Conservation (phyloP, 2,797 vertebrate species). For the Coracias cyanogaster region DNA sequence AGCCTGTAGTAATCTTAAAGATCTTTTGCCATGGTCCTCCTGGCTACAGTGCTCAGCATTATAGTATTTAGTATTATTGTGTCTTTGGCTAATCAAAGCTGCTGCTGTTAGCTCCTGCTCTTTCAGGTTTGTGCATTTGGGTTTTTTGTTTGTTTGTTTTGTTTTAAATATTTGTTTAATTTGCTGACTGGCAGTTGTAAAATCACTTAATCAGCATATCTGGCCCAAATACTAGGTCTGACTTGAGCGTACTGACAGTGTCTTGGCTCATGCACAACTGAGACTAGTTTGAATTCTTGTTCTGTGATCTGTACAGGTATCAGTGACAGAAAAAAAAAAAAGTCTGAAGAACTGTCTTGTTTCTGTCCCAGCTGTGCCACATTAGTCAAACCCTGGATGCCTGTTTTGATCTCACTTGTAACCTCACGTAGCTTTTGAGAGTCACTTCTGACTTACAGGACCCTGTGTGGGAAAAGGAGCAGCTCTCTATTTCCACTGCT, state of each 20-base stretch:
- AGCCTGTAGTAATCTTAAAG: neutral
- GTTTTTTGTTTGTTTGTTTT: neutral
- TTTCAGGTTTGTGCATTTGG: neutral
- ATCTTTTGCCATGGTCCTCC: neutral
- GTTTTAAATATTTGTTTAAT: conserved; percentile 56
- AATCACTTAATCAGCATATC: conserved; percentile 59
- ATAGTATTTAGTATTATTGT: neutral
- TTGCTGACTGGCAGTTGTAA: conserved; percentile 52
- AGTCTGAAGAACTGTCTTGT: neutral
- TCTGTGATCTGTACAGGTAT: neutral
- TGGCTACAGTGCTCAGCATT: neutral
- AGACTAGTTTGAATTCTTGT: conserved; percentile 33
- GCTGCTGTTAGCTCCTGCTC: neutral
- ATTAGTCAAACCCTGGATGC: neutral
- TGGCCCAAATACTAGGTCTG: conserved; percentile 21
- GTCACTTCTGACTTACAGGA: neutral
- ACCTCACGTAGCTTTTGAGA: neutral
- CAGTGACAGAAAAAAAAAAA: neutral
- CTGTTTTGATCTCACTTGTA: neutral
- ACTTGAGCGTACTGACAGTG: conserved; percentile 18
- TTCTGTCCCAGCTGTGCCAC: neutral
- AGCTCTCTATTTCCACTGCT: neutral
- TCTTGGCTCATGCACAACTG: conserved; percentile 9
- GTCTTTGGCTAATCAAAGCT: neutral
- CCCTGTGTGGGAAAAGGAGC: neutral